These are phyloP conservation scores for Grapholita molesta DNA, from an alignment of 1,140 invertebrate species.

Conservation along the genomic window DNA sequence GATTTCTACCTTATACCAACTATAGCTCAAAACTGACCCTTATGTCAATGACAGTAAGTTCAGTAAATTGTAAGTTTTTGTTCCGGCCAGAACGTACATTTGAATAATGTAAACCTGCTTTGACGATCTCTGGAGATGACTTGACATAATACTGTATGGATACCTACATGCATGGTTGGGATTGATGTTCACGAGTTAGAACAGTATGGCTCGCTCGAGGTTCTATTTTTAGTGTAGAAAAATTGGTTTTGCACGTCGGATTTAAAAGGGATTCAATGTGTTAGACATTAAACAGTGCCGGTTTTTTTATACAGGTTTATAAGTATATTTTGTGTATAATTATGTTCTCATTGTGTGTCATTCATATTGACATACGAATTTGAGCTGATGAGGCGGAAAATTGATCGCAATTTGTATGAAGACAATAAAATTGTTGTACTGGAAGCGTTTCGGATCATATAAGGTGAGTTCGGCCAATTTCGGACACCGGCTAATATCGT, in stretches of 20 bases:
- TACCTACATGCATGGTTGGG: conserved; percentile 38
- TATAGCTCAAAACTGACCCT: conserved; percentile 20
- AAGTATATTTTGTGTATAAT: background rate
- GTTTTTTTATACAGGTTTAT: too few relatives aligned
- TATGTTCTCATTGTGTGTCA: background rate
- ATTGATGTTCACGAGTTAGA: conserved; percentile 31
- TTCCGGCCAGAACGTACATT: conserved; percentile 46
- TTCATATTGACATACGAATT: background rate
- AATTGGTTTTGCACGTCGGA: too few relatives aligned
- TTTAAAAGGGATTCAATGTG: too few relatives aligned
- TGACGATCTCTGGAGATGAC: conserved; percentile 58
- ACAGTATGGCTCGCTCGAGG: conserved; percentile 23
- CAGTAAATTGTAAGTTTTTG: background rate
- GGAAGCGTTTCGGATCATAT: too few relatives aligned
- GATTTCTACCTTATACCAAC: conserved; percentile 12
- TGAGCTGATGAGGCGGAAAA: background rate
- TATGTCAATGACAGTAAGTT: conserved; percentile 1
- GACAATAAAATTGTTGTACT: background rate
- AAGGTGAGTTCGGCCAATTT: too few relatives aligned
- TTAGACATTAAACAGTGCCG: too few relatives aligned
- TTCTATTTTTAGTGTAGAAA: background rate
- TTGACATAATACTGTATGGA: conserved; percentile 62
- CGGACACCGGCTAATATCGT: too few relatives aligned
- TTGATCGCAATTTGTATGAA: background rate
- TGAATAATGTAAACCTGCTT: conserved; percentile 72